Evolutionary conservation across 2,888 invertebrate genomes (phyloP).

Genomic region (Sphaerophoria rueppellii): DNA sequence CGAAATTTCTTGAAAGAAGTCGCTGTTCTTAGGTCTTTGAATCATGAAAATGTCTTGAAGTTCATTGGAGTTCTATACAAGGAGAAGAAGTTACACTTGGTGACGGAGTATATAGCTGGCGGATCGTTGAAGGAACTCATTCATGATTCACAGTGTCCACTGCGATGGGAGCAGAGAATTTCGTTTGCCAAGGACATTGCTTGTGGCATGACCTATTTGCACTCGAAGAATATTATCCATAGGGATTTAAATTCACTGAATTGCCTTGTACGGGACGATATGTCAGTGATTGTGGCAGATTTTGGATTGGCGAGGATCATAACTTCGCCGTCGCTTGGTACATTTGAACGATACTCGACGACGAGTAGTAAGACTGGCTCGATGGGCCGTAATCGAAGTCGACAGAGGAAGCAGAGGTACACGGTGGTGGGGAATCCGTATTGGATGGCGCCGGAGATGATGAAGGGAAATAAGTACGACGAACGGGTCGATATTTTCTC

Average conservation of each 20-base stretch:
- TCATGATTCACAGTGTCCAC: conserved; percentile 87
- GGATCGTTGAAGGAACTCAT: conserved; percentile 94
- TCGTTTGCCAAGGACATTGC: conserved; percentile 96
- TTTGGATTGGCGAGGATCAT: conserved; percentile 95
- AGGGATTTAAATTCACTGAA: conserved; percentile 97
- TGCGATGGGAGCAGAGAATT: conserved; percentile 91
- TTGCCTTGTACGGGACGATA: conserved; percentile 95
- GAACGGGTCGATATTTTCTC: conserved; percentile 98
- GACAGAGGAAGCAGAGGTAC: conserved; percentile 92
- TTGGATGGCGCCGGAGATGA: conserved; percentile 99
- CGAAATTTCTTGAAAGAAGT: conserved; percentile 97
- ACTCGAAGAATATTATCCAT: conserved; percentile 97
- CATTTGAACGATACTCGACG: conserved; percentile 80
- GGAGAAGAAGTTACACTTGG: conserved; percentile 94
- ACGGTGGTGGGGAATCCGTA: conserved; percentile 98
- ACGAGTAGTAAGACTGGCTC: conserved; percentile 80
- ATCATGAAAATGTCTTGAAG: conserved; percentile 94
- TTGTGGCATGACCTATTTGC: conserved; percentile 96
- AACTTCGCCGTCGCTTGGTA: conserved; percentile 81
- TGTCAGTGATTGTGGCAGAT: conserved; percentile 96
- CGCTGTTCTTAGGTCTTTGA: conserved; percentile 93
- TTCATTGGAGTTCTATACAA: conserved; percentile 97
- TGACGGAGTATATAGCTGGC: conserved; percentile 96
- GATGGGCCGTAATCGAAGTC: conserved; percentile 84
- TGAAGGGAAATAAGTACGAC: conserved; percentile 97